A percentile compares a stretch with the other conserved stretches of the same genome.
Evolutionary conservation across 2,113 vertebrate species (phyloP).

Genomic region (Nothobranchius kuhntae): DNA sequence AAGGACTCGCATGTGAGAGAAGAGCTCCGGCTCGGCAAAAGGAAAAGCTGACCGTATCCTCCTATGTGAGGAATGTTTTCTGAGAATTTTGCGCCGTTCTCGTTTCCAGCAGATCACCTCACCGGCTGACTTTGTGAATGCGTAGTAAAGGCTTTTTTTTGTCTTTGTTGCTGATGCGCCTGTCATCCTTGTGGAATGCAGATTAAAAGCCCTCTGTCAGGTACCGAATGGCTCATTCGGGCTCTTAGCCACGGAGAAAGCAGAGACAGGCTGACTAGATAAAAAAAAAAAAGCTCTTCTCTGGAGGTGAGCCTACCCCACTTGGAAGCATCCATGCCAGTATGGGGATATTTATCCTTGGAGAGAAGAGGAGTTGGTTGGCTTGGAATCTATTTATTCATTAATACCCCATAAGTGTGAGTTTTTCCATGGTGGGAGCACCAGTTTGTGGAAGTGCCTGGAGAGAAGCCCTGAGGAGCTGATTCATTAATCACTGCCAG

Average conservation of each 20-base stretch:
- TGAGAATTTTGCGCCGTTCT: constrained; percentile 21
- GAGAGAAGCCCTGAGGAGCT: constrained; percentile 8
- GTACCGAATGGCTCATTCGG: constrained; percentile 70
- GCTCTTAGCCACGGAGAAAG: constrained; percentile 60
- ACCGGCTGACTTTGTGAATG: constrained; percentile 15
- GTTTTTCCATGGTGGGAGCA: constrained; percentile 13
- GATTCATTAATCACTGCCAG: constrained; percentile 1
- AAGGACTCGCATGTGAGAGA: constrained; percentile 35
- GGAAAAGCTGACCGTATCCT: constrained; percentile 29
- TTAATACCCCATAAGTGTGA: constrained; percentile 8
- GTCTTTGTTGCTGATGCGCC: constrained; percentile 63
- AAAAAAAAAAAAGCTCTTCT: constrained; percentile 38
- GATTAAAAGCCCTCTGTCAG: constrained; percentile 68
- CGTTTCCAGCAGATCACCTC: constrained; percentile 35
- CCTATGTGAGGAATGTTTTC: constrained; percentile 39
- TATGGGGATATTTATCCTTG: constrained; percentile 37
- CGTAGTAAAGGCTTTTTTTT: constrained; percentile 44
- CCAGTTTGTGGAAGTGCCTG: not conserved
- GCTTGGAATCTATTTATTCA: constrained; percentile 16
- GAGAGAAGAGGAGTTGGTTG: constrained; percentile 20
- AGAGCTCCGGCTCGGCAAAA: constrained; percentile 22
- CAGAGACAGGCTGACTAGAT: constrained; percentile 35
- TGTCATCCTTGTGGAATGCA: constrained; percentile 74
- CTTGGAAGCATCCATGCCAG: constrained; percentile 32
- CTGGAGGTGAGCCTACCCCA: constrained; percentile 18